Conservation (phyloP, 2,888 invertebrate genomes). For the Dryobota labecula region DNA sequence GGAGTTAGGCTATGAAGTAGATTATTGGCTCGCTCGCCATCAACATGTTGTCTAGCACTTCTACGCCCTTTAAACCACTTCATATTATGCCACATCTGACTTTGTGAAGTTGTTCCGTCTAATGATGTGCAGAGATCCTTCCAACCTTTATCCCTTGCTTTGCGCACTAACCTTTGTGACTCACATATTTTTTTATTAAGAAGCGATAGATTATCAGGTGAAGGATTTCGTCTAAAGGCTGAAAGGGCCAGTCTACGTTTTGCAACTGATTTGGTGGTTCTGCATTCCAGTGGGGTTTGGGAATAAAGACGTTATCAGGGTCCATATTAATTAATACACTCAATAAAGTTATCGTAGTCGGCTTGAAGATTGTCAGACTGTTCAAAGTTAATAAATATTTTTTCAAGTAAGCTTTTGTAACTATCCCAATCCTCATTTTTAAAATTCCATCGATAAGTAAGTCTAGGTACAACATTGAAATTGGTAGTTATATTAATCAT, state of each 20-base stretch:
- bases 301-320: no score
- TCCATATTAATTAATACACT: not conserved
- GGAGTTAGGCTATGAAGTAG: not conserved
- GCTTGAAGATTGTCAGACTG: not conserved
- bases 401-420: not conserved
- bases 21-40: not conserved
- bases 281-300: not conserved
- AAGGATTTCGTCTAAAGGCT: not conserved
- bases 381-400: not conserved
- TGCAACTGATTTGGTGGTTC: not conserved
- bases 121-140: no score
- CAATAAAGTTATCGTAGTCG: not conserved
- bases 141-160: no score
- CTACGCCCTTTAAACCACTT: not conserved
- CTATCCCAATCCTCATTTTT: no score
- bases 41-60: not conserved
- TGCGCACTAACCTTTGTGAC: no score
- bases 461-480: no score
- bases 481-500: no score
- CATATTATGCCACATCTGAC: no score
- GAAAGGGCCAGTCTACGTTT: not conserved
- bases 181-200: no score
- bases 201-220: no score
- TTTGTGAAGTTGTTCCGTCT: no score
- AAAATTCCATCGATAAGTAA: no score